These are phyloP conservation scores for Odontamblyopus lacepedii DNA, from an alignment of 2,797 vertebrate species.

Conservation along the genomic window DNA sequence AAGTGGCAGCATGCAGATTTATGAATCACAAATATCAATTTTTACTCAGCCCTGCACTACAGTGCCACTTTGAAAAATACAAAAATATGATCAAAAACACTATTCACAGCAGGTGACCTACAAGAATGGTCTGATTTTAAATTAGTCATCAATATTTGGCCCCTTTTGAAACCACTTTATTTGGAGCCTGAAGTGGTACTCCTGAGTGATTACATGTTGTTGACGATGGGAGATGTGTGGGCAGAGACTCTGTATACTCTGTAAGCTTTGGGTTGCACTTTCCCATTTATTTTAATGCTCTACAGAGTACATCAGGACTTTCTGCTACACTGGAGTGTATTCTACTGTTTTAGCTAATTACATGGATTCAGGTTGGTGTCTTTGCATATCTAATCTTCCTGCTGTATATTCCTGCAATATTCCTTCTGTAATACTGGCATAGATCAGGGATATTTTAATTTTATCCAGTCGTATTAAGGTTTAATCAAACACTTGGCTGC, in stretches of 20 bases:
- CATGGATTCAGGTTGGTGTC: neutral
- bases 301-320: neutral
- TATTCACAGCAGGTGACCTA: neutral
- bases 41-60: neutral
- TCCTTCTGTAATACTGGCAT: constrained; percentile 4
- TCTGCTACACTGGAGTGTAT: neutral
- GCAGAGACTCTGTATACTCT: neutral
- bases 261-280: neutral
- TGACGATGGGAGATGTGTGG: constrained; percentile 4
- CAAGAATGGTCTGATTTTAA: neutral
- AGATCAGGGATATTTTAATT: constrained; percentile 48
- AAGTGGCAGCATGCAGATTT: neutral
- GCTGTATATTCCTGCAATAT: constrained; percentile 7
- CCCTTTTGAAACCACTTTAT: constrained; percentile 3
- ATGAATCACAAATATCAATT: neutral
- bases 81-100: too few relatives aligned
- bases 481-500: constrained; percentile 49
- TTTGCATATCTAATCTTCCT: constrained; percentile 15
- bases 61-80: neutral
- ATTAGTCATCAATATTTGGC: neutral
- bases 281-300: neutral
- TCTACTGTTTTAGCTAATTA: constrained; percentile 1
- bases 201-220: constrained; percentile 5
- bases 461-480: constrained; percentile 40
- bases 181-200: constrained; percentile 11